Percentiles rank a stretch among this genome's conserved stretches.
Conservation (phyloP, 2,888 invertebrate species). For the Pseudanteris insignis region DNA sequence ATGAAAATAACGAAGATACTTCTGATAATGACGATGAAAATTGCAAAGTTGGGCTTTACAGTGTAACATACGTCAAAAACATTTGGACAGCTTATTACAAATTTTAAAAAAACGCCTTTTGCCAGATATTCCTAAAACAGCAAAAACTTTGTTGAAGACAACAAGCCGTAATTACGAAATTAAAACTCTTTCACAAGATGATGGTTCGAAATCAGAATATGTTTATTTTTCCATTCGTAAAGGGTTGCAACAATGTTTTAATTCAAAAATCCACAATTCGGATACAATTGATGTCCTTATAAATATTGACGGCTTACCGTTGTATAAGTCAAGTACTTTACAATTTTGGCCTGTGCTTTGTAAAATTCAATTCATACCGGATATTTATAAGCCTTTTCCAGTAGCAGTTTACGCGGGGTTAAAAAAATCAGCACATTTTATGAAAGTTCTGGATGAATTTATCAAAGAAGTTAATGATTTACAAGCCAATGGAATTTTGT, state of each 20-base stretch:
- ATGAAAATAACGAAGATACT: too few relatives aligned
- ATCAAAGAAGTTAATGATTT: slow-evolving; percentile 29
- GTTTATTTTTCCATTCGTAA: slow-evolving; percentile 22
- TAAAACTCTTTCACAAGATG: too few relatives aligned
- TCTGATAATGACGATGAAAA: too few relatives aligned
- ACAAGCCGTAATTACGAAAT: too few relatives aligned
- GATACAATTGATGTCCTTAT: slow-evolving; percentile 11
- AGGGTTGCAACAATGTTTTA: slow-evolving; percentile 8
- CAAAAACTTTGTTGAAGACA: too few relatives aligned
- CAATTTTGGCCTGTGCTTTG: slow-evolving; percentile 38
- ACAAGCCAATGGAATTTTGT: background rate
- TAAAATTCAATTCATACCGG: slow-evolving; percentile 20
- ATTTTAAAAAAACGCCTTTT: too few relatives aligned
- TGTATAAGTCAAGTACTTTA: slow-evolving; percentile 20
- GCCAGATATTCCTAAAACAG: too few relatives aligned
- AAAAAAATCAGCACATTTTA: too few relatives aligned
- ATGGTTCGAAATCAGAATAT: background rate
- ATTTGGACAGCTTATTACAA: too few relatives aligned
- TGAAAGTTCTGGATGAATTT: slow-evolving; percentile 19
- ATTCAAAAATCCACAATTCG: slow-evolving; percentile 2
- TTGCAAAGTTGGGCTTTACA: too few relatives aligned
- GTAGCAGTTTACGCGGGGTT: slow-evolving; percentile 38
- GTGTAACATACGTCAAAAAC: too few relatives aligned
- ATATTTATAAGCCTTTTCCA: slow-evolving; percentile 41
- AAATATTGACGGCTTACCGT: slow-evolving; percentile 33